Evolutionary conservation across 2,113 vertebrate species (phyloP).

Genomic region (Pyrgilauda ruficollis): DNA sequence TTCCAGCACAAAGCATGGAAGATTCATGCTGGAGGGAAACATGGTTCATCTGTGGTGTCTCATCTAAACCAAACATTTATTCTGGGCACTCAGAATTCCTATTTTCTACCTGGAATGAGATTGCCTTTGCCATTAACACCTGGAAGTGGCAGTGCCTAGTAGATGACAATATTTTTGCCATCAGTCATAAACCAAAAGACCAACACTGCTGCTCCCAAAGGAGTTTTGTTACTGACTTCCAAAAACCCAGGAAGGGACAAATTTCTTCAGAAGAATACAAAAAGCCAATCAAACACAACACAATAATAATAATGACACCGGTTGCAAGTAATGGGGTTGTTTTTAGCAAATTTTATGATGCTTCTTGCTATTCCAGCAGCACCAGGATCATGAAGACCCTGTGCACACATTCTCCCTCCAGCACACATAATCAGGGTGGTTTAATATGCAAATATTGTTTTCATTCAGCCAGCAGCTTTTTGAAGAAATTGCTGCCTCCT

Average conservation of each 20-base stretch:
- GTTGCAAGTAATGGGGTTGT: background rate
- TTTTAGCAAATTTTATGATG: background rate
- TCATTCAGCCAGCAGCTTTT: background rate
- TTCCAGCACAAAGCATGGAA: background rate
- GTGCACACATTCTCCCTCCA: background rate
- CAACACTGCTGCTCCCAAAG: background rate
- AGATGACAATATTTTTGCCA: background rate
- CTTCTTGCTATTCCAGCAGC: background rate
- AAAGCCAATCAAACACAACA: background rate
- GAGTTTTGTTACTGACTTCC: background rate
- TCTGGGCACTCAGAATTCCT: background rate
- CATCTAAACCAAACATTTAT: background rate
- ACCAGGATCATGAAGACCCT: background rate
- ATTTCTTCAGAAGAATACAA: background rate
- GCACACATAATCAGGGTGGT: background rate
- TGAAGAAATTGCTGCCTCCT: background rate
- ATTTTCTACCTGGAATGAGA: background rate
- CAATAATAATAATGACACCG: background rate
- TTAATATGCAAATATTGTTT: background rate
- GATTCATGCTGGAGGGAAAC: background rate
- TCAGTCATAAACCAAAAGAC: background rate
- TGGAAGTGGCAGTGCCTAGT: background rate
- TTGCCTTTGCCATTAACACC: background rate
- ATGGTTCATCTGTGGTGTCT: background rate
- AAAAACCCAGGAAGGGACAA: background rate